Base-by-base conservation (phyloP, 2,113 vertebrate genomes). In the Eulacestoma nigropectus region DNA sequence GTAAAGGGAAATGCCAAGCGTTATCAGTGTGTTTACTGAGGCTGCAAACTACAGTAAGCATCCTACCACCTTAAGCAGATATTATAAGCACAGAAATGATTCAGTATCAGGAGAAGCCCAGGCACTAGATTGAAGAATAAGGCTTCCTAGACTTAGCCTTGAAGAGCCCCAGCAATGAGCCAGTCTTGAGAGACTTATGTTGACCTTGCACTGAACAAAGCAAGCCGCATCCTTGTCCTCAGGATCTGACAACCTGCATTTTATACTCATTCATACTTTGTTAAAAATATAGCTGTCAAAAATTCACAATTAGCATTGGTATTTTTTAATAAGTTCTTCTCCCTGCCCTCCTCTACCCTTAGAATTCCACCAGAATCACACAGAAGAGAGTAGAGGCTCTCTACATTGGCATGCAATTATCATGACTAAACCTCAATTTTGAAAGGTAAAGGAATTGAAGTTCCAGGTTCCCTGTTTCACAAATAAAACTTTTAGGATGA, bases 301-400 rank as follows among this genome's bases (percentile, higher is more conserved):
- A 76, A 39, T 8, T 74, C 11, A 53, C 29, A 88, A 27, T 12
- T 52, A 23, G 2, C 3, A 62, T 68, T 56, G 8, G 1, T 41
- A 27, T 17, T 49, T 69, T 92, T 63, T 7, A 70, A 17, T 21
- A 26, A 42, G 5, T 50, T 47, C 11, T 74, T 68, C 2, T 73
- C 12, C 0, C 4, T 2, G 1, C 4, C 4, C 20, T 7, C 20
- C 30, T n/a, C n/a, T n/a, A n/a, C 17, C 10, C 1, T 30, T 41
- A 32, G 6, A 7, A 47, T 68, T 59, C 76, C 89, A 33, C 9
- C 10, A 42, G 7, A 74, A 41, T 21, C 27, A 67, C 13, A 42
- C 5, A 67, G 87, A 77, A 89, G 9, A 69, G 16, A 13, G 11
- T 26, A 64, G n/a, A 4, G 0, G 19, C 22, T 87, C 10, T 33